Percentiles rank a stretch among this genome's conserved stretches.
phyloP scores from a whole-genome alignment of 2,797 vertebrate species.

The Sarcoramphus papa region DNA sequence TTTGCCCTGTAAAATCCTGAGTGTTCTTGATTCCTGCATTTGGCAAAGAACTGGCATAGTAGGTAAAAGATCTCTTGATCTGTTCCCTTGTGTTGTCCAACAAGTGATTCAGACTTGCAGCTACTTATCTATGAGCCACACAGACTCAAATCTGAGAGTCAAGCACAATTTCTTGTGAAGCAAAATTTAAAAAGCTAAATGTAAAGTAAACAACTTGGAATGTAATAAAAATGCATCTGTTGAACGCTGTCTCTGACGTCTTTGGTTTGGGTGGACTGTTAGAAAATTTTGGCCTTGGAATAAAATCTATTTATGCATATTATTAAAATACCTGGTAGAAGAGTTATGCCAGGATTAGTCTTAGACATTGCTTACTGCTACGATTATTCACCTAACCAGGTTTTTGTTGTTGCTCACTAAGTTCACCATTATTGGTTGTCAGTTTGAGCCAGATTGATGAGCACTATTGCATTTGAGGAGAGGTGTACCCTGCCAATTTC shows the following conservation, averaged over 20 bases:
- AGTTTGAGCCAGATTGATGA: not conserved
- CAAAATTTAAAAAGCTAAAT: not conserved
- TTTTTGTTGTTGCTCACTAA: not conserved
- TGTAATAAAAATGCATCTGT: not conserved
- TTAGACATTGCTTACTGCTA: not conserved
- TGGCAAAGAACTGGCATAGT: not conserved
- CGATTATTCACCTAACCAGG: not conserved
- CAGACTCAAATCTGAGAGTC: not conserved
- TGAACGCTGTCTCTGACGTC: not conserved
- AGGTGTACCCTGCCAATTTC: not conserved
- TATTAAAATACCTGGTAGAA: not conserved
- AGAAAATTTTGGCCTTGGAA: not conserved
- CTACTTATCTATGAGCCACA: not conserved
- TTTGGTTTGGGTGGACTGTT: not conserved
- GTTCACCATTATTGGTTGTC: not conserved
- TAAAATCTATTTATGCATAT: not conserved
- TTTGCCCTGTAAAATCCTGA: not conserved
- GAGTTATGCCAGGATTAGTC: not conserved
- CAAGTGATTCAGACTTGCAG: not conserved
- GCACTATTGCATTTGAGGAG: not conserved
- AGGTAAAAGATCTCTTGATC: not conserved
- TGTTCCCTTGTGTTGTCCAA: not conserved
- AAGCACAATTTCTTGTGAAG: not conserved
- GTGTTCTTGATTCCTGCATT: not conserved
- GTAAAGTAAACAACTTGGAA: not conserved